Conservation (phyloP, 2,113 vertebrate species). For the Halichoeres trimaculatus region DNA sequence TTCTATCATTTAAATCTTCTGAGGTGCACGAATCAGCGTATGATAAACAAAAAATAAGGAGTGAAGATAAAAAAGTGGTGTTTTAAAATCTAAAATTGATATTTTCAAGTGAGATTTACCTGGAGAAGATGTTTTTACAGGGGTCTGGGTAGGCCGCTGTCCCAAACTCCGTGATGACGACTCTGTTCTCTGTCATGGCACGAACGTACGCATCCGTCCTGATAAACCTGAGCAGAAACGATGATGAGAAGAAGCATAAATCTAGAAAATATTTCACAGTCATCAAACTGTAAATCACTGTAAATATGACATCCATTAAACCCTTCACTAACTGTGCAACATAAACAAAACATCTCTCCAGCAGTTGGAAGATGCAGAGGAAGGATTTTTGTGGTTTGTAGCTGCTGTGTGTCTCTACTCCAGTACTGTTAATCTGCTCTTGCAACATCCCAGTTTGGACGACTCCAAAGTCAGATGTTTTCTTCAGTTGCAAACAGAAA, state of each 20-base stretch:
- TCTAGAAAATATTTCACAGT: not conserved
- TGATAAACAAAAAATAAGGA: too few species aligned
- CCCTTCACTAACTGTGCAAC: not conserved
- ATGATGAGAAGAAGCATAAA: not conserved
- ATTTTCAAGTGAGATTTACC: slow-evolving; percentile 74
- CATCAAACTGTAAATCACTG: not conserved
- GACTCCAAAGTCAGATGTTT: not conserved
- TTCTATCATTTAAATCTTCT: too few species aligned
- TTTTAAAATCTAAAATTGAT: too few species aligned
- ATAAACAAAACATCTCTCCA: not conserved
- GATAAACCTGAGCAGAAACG: slow-evolving; percentile 85
- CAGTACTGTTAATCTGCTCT: not conserved
- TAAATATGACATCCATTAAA: not conserved
- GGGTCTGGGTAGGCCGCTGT: slow-evolving; percentile 96
- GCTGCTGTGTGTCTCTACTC: not conserved
- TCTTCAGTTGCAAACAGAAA: slow-evolving; percentile 16
- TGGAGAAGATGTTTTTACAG: slow-evolving; percentile 99
- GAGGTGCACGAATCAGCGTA: too few species aligned
- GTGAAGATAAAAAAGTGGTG: too few species aligned
- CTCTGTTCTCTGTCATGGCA: slow-evolving; percentile 94
- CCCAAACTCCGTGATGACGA: slow-evolving; percentile 96
- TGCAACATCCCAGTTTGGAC: slow-evolving; percentile 1
- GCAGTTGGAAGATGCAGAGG: not conserved
- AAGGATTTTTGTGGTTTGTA: not conserved
- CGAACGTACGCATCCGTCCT: slow-evolving; percentile 91